Evolutionary conservation across 2,888 invertebrate species (phyloP).

Genomic region (Temnothorax ravouxi): DNA sequence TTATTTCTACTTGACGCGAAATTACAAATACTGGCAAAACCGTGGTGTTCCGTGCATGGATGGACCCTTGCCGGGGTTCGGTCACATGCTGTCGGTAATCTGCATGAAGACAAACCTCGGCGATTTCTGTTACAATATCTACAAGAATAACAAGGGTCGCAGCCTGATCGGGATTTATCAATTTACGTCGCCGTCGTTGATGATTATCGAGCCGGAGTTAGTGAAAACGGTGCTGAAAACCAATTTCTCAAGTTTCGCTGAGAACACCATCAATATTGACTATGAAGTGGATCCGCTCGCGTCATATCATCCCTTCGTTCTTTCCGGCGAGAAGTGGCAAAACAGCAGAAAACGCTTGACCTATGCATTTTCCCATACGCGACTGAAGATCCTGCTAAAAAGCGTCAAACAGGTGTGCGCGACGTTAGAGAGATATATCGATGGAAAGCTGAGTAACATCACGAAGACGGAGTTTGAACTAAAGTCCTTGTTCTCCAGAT

Average conservation of each 20-base stretch:
- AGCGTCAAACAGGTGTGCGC: constrained; percentile 69
- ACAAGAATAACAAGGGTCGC: neutral
- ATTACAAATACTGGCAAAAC: constrained; percentile 65
- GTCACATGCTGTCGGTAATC: constrained; percentile 58
- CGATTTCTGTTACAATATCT: constrained; percentile 36
- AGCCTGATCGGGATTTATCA: constrained; percentile 65
- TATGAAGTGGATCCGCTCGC: constrained; percentile 74
- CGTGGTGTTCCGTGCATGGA: constrained; percentile 58
- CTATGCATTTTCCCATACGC: constrained; percentile 70
- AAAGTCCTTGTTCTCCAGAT: constrained; percentile 68
- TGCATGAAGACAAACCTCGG: constrained; percentile 16
- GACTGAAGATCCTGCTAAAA: constrained; percentile 75
- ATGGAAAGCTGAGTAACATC: constrained; percentile 26
- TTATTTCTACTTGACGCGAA: constrained; percentile 15
- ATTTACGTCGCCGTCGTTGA: constrained; percentile 63
- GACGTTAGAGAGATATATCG: constrained; percentile 69
- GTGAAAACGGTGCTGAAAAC: constrained; percentile 77
- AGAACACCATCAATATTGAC: constrained; percentile 66
- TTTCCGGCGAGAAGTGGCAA: constrained; percentile 75
- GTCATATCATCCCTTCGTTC: constrained; percentile 78
- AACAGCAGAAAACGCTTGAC: constrained; percentile 60
- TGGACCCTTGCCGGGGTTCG: constrained; percentile 62
- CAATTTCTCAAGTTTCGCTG: constrained; percentile 77
- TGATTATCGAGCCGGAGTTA: constrained; percentile 78
- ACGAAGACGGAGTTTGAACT: constrained; percentile 65